Evolutionary conservation across 2,113 vertebrate species (phyloP).

Genomic region (Pseudorhombus dupliciocellatus): DNA sequence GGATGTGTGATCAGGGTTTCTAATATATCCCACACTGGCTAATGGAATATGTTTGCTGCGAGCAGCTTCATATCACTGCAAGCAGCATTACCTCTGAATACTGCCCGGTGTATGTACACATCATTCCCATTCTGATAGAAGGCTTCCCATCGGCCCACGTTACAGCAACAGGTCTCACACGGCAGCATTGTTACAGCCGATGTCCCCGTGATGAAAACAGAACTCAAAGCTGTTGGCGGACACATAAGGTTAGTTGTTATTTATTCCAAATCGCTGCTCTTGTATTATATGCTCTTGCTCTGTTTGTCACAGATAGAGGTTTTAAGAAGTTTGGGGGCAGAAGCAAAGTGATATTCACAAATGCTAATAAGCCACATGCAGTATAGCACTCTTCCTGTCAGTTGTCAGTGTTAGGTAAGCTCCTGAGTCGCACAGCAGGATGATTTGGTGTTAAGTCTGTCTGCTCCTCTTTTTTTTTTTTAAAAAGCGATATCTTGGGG

Average conservation of each 20-base stretch:
- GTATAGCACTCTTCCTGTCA: constrained; percentile 46
- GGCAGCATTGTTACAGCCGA: too few species aligned
- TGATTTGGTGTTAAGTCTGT: constrained; percentile 77
- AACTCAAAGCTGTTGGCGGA: constrained; percentile 23
- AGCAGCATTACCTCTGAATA: constrained; percentile 52
- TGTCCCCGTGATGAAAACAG: constrained; percentile 9
- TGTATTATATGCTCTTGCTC: constrained; percentile 35
- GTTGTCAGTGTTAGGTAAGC: constrained; percentile 70
- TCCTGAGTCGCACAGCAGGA: constrained; percentile 63
- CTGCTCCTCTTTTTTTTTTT: constrained; percentile 47
- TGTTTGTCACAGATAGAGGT: constrained; percentile 42
- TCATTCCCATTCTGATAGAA: constrained; percentile 20
- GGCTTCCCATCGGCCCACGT: constrained; percentile 6
- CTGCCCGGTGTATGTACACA: constrained; percentile 25
- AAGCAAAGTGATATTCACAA: constrained; percentile 58
- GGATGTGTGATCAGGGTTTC: constrained; percentile 47
- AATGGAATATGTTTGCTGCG: constrained; percentile 63
- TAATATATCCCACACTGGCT: constrained; percentile 42
- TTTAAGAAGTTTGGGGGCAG: constrained; percentile 42
- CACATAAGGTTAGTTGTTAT: constrained; percentile 23
- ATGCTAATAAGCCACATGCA: constrained; percentile 59
- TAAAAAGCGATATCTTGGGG: constrained; percentile 60
- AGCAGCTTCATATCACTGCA: constrained; percentile 55
- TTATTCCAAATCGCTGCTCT: constrained; percentile 8
- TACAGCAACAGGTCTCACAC: constrained; percentile 44